Conservation (phyloP, 2,888 invertebrate genomes). For the Synanthedon vespiformis region DNA sequence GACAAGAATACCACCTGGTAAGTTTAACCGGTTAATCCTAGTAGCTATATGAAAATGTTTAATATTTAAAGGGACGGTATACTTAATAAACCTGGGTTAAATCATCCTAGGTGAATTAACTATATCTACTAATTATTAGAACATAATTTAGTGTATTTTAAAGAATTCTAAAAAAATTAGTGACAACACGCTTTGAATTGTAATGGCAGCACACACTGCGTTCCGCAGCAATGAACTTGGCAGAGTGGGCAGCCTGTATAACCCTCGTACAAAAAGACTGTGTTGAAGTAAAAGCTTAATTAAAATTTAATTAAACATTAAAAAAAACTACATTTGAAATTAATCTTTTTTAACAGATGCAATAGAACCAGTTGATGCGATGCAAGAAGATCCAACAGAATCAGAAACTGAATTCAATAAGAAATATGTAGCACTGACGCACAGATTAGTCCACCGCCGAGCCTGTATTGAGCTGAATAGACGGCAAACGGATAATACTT, state of each 20-base stretch:
- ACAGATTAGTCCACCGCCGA: constrained; percentile 89
- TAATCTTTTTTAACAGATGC: constrained; percentile 24
- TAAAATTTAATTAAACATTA: neutral
- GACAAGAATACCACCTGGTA: constrained; percentile 59
- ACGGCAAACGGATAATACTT: constrained; percentile 83
- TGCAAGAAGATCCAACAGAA: constrained; percentile 71
- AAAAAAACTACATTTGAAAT: neutral
- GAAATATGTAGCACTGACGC: constrained; percentile 87
- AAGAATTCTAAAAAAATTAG: no score
- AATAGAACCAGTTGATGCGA: constrained; percentile 27
- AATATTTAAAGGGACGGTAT: no score
- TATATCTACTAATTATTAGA: no score
- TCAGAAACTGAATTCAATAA: constrained; percentile 89
- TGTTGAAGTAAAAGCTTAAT: neutral
- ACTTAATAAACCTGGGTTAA: no score
- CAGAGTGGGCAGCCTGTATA: no score
- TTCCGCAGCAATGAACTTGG: no score
- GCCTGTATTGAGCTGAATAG: constrained; percentile 92
- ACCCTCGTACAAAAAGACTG: neutral
- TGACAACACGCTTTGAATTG: no score
- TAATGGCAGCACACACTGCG: no score
- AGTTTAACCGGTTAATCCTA: no score
- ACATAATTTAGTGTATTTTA: no score
- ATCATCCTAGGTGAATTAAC: no score
- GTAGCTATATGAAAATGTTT: no score